A percentile compares a stretch with the other conserved stretches of the same genome.
phyloP scores from a whole-genome alignment of 1,140 invertebrate genomes.

The Lepidotrigona ventralis region DNA sequence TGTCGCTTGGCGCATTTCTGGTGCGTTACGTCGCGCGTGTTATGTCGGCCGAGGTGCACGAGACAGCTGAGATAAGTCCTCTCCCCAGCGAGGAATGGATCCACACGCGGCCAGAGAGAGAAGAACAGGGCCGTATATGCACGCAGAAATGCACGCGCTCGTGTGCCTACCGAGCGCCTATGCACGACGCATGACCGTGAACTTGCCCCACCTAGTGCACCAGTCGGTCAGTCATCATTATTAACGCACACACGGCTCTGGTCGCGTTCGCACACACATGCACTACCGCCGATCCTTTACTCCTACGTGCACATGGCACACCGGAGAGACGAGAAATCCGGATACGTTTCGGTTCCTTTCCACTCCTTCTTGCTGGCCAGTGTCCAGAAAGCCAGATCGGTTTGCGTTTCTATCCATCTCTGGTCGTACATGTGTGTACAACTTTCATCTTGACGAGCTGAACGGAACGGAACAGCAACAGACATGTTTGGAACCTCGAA shows the following conservation, averaged over 20 bases:
- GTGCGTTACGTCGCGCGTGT: conserved; percentile 30
- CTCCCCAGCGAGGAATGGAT: conserved; percentile 20
- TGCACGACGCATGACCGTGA: conserved; percentile 69
- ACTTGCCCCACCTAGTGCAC: conserved; percentile 72
- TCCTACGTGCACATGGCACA: conserved; percentile 45
- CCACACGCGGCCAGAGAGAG: conserved; percentile 4
- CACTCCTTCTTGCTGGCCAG: not conserved
- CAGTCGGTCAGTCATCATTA: conserved; percentile 73
- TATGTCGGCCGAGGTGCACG: conserved; percentile 43
- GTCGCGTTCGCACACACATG: conserved; percentile 16
- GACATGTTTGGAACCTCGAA: too few relatives aligned
- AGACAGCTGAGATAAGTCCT: conserved; percentile 48
- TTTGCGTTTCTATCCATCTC: not conserved
- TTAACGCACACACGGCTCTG: conserved; percentile 61
- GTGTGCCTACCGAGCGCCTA: conserved; percentile 58
- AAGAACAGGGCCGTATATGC: conserved; percentile 45
- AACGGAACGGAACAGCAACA: too few relatives aligned
- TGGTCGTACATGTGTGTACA: not conserved
- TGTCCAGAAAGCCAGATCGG: not conserved
- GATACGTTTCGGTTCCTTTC: conserved; percentile 16
- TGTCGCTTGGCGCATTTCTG: not conserved
- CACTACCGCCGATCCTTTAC: conserved; percentile 27
- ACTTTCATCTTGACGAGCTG: not conserved
- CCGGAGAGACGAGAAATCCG: conserved; percentile 37
- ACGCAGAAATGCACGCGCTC: conserved; percentile 58